Conservation (phyloP, 2,888 invertebrate genomes). For the Drosophila nigritarsus region DNA sequence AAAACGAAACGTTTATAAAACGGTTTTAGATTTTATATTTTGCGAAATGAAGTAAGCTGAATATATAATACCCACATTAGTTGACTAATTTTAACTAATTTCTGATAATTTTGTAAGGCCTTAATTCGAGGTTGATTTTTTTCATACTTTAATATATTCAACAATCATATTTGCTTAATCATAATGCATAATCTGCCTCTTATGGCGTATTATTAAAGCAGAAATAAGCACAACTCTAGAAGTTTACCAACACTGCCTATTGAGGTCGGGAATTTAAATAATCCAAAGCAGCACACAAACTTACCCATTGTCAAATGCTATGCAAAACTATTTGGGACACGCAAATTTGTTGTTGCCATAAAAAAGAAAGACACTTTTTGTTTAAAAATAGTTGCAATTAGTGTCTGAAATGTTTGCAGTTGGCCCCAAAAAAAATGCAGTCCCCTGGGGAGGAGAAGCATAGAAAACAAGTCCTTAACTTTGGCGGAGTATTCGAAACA, state of each 20-base stretch:
- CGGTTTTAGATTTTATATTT: neutral
- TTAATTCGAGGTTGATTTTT: neutral
- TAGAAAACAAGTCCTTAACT: constrained; percentile 12
- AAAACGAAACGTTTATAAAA: constrained; percentile 11
- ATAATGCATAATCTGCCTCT: neutral
- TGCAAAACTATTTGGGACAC: constrained; percentile 44
- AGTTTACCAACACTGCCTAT: constrained; percentile 24
- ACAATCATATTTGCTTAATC: neutral
- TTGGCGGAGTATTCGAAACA: constrained; percentile 18
- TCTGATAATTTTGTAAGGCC: constrained; percentile 4
- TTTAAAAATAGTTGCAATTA: constrained; percentile 54
- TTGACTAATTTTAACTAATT: constrained; percentile 9
- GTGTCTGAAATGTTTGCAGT: constrained; percentile 32
- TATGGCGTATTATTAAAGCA: neutral
- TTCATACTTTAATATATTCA: neutral
- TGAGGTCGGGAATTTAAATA: constrained; percentile 49
- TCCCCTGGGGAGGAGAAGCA: neutral
- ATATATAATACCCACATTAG: constrained; percentile 9
- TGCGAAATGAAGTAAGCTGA: neutral
- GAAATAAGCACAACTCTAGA: constrained; percentile 2
- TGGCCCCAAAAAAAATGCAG: neutral
- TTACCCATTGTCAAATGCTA: constrained; percentile 39
- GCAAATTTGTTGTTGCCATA: constrained; percentile 10
- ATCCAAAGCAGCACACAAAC: constrained; percentile 15
- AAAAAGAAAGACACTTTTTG: constrained; percentile 14